These are phyloP conservation scores for Boloria selene DNA, from an alignment of 2,888 invertebrate genomes.

Conservation along the genomic window DNA sequence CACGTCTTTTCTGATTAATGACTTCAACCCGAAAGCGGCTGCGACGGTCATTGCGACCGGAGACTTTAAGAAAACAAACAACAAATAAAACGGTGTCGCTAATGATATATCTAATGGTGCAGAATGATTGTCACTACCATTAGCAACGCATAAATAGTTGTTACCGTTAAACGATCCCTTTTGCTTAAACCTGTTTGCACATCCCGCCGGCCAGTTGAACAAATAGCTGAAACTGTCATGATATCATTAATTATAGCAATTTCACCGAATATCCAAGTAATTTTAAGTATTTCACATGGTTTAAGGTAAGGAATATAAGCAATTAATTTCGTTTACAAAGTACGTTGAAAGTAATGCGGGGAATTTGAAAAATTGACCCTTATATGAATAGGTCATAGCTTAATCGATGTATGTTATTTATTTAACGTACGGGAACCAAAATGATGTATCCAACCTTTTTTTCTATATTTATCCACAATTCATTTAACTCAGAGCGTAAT, in stretches of 20 bases:
- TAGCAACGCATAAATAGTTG: conserved; percentile 52
- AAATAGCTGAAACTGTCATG: conserved; percentile 61
- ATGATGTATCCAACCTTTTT: not conserved
- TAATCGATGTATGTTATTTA: no score
- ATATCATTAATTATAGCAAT: conserved; percentile 70
- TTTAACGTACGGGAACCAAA: no score
- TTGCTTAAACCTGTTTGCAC: conserved; percentile 68
- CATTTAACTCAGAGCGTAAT: conserved; percentile 29
- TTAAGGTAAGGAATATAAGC: not conserved
- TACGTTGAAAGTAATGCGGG: not conserved
- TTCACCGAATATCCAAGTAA: conserved; percentile 46
- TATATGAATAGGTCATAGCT: no score
- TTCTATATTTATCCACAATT: conserved; percentile 11
- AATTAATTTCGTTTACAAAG: not conserved
- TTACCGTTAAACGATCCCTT: conserved; percentile 57
- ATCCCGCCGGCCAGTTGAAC: conserved; percentile 66
- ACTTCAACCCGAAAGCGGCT: conserved; percentile 60
- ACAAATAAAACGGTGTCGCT: conserved; percentile 59
- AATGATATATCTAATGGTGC: conserved; percentile 75
- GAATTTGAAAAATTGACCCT: no score
- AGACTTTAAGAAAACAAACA: conserved; percentile 68
- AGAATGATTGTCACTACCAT: conserved; percentile 72
- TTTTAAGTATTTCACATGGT: conserved; percentile 34
- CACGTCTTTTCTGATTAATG: conserved; percentile 68
- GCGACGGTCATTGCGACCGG: conserved; percentile 56